These are phyloP conservation scores for Panthera tigris DNA, from an alignment of 2,113 vertebrate genomes.

Conservation along the genomic window DNA sequence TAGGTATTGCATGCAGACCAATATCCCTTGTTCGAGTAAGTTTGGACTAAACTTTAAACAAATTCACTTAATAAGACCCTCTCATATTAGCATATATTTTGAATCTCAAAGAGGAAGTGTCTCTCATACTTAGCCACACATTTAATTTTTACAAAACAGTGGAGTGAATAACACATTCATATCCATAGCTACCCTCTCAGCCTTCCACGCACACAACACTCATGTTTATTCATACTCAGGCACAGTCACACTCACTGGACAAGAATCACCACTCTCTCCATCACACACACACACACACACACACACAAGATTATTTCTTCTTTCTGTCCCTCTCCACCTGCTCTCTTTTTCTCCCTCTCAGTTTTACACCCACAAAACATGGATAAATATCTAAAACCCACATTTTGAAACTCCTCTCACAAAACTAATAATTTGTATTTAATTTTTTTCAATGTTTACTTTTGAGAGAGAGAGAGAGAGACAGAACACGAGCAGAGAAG, in stretches of 20 bases:
- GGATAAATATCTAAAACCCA: neutral
- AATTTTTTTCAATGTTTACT: too few relatives aligned
- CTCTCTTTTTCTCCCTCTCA: neutral
- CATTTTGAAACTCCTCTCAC: neutral
- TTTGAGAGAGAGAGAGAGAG: too few relatives aligned
- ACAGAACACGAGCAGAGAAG: too few relatives aligned
- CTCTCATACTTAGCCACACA: neutral
- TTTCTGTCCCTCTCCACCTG: neutral
- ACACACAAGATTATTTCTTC: neutral
- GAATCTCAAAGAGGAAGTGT: neutral
- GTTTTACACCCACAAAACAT: neutral
- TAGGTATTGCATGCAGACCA: neutral
- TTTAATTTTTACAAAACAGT: neutral
- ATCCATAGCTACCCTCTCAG: neutral
- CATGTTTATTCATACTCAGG: neutral
- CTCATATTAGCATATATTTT: neutral
- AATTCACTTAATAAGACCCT: neutral
- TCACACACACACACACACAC: fast-evolving
- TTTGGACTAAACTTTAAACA: neutral
- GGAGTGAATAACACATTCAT: neutral
- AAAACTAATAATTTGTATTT: neutral
- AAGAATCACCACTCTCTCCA: neutral
- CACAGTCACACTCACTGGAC: neutral
- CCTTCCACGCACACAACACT: neutral
- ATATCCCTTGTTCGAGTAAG: neutral